Conservation (phyloP, 2,797 vertebrate species). For the Lophotriccus pileatus region DNA sequence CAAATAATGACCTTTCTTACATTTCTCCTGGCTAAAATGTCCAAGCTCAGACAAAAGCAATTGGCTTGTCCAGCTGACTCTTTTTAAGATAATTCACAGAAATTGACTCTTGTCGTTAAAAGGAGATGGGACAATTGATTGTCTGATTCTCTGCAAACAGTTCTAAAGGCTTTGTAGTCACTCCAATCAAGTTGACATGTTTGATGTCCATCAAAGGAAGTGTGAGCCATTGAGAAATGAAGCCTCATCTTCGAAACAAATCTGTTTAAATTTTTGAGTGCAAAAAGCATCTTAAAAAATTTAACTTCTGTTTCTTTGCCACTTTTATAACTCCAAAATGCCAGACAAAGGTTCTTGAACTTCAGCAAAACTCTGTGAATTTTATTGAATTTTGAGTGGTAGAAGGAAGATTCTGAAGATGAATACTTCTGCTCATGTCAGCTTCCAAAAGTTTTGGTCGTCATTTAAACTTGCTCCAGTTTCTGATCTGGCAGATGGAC, state of each 20-base stretch:
- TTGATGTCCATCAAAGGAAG: constrained; percentile 2
- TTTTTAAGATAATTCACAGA: neutral
- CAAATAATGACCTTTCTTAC: neutral
- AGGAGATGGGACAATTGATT: neutral
- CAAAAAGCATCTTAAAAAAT: constrained; percentile 58
- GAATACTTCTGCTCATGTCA: neutral
- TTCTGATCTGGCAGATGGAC: neutral
- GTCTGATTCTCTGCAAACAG: neutral
- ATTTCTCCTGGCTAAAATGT: neutral
- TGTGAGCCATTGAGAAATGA: constrained; percentile 49
- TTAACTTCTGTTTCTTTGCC: constrained; percentile 22
- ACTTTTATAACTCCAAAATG: neutral
- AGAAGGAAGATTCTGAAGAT: neutral
- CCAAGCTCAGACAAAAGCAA: neutral
- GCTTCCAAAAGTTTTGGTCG: neutral
- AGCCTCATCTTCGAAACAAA: neutral
- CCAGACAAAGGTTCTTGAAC: neutral
- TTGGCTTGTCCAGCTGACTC: neutral
- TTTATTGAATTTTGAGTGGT: neutral
- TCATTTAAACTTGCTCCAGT: neutral
- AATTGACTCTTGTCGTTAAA: neutral
- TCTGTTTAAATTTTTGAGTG: constrained; percentile 6
- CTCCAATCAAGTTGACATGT: neutral
- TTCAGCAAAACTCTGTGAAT: neutral
- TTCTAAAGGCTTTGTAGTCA: neutral